phyloP scores from a whole-genome alignment of 2,888 invertebrate species.

The Ennomos erosarius region DNA sequence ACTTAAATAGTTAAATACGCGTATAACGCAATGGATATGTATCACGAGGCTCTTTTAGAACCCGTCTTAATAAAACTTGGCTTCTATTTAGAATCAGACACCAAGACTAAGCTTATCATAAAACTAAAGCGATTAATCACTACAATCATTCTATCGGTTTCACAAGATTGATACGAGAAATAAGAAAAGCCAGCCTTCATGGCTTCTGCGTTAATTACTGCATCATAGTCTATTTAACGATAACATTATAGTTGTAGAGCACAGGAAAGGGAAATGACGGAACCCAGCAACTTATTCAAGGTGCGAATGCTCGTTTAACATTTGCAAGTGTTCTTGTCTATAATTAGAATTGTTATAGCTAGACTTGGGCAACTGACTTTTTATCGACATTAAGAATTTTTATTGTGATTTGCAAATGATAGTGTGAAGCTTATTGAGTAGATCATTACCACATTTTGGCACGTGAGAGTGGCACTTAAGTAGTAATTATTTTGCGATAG shows the following conservation, averaged over 20 bases:
- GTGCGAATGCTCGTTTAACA: slow-evolving; percentile 50
- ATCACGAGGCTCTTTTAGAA: no score
- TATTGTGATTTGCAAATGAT: slow-evolving; percentile 11
- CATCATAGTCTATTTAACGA: slow-evolving; percentile 55
- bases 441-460: slow-evolving; percentile 19
- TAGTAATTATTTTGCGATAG: slow-evolving; percentile 17
- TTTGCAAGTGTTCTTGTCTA: slow-evolving; percentile 40
- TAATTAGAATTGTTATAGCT: slow-evolving; percentile 37
- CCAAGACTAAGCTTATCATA: no score
- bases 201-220: slow-evolving; percentile 44
- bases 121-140: not conserved
- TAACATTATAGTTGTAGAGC: slow-evolving; percentile 52
- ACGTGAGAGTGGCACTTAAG: slow-evolving; percentile 9
- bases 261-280: slow-evolving; percentile 76
- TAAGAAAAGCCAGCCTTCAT: slow-evolving; percentile 61
- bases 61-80: no score
- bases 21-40: no score
- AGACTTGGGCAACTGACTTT: slow-evolving; percentile 6
- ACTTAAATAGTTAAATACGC: no score
- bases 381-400: slow-evolving; percentile 8
- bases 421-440: slow-evolving; percentile 7
- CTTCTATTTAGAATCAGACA: no score
- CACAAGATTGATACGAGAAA: slow-evolving; percentile 25
- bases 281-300: slow-evolving; percentile 63
- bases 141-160: slow-evolving; percentile 18